Evolutionary conservation across 2,797 vertebrate genomes (phyloP), one percentile per base, ranked within the genome.

Genomic region (Hippocampus kuda): DNA sequence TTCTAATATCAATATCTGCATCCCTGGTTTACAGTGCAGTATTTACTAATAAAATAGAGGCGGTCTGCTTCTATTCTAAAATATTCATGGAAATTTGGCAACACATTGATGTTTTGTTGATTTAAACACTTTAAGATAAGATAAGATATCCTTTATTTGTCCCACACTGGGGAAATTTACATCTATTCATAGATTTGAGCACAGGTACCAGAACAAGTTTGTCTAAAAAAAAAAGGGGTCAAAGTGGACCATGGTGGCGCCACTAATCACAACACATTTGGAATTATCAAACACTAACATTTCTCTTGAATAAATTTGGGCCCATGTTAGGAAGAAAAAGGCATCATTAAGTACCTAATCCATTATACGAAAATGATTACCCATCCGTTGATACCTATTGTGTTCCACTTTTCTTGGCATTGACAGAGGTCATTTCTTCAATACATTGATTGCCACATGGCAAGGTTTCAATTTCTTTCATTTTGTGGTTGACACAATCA

Each of bases 271-370:
- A 26, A 44, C 22, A 61, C 66, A 44, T 64, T n/a, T 72, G 65
- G 27, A 44, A 49, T 80, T 78, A 81, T 82, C 74, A 70, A 68
- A 68, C 67, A 22, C 18, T 53, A 20, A 53, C 8, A 61, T 11
- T 54, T 24, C 41, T 4, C 24, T 9, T 10, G 46, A 8, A 42
- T 42, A 44, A 44, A 3, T 9, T 65, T 65, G 27, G n/a, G 42
- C 46, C 7, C 26, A 20, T 26, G n/a, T 26, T 65, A 26, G 42
- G 42, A 65, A 11, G 63, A 62, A 4, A 42, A 62, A 22, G 34
- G 2, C 24, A 54, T 54, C 22, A 11, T 54, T 22, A n/a, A 41
- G 60, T 4, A 41, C 34, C 20, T 62, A 22, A 62, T 62, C 1
- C 24, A 24, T 12, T 12, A 13, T 56, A 56, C 13, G n/a, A 11